Evolutionary conservation across 2,797 vertebrate species (phyloP).

Genomic region (Catostomus latipinnis): DNA sequence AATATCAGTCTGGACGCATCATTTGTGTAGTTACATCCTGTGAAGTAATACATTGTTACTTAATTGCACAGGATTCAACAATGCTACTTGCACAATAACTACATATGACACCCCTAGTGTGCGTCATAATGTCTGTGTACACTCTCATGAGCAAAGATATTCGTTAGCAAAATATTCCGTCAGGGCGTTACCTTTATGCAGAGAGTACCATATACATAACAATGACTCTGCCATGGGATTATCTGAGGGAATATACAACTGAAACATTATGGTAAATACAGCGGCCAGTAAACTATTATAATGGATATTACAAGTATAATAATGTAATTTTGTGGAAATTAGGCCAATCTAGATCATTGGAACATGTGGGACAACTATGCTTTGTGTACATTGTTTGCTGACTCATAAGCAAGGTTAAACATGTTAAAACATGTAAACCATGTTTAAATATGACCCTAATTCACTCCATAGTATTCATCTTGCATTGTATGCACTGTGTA

Average conservation of each 20-base stretch:
- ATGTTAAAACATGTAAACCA: not conserved
- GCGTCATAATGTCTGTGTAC: not conserved
- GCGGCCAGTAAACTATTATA: not conserved
- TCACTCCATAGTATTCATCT: not conserved
- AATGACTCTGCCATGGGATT: not conserved
- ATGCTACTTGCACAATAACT: not conserved
- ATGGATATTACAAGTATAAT: not conserved
- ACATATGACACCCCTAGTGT: not conserved
- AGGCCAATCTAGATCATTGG: not conserved
- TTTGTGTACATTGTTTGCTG: not conserved
- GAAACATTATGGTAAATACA: not conserved
- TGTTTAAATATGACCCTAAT: not conserved
- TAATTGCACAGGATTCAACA: constrained; percentile 1
- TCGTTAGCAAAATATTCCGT: not conserved
- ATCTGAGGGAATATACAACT: not conserved
- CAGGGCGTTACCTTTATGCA: constrained; percentile 29
- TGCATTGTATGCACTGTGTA: not conserved
- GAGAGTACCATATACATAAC: not conserved
- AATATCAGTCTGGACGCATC: not conserved
- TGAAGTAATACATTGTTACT: not conserved
- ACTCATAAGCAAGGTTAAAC: not conserved
- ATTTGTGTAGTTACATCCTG: not conserved
- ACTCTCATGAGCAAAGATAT: not conserved
- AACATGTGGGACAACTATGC: not conserved
- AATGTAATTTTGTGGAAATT: not conserved